Base-by-base conservation (phyloP, 2,797 vertebrate genomes). In the Stomatorhinus walkeri region DNA sequence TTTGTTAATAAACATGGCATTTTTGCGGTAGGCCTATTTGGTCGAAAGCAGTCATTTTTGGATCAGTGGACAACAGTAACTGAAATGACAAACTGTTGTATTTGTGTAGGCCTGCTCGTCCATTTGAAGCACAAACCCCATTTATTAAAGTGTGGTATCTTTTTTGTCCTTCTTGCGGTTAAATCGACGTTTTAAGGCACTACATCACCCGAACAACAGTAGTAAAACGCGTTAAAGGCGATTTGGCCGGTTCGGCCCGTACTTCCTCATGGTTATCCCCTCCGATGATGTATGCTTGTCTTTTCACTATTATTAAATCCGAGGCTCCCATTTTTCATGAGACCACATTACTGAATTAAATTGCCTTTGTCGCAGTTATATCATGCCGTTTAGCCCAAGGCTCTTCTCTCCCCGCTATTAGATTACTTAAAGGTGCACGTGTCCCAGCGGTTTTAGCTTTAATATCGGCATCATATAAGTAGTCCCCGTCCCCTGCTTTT, bases 281-380 rank as follows among this genome's bases (percentile, higher is more conserved):
- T 87, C 56, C n/a, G 36, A 87, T 87, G 86, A 87, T 87, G 59
- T 87, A 87, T 61, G 86, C 86, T 87, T 87, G 86, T 87, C 86
- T 87, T 46, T 87, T 61, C 56, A 59, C 56, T 87, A 36, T 87
- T 87, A 87, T 87, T 87, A 87, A 87, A 87, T 59, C 40, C 43
- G 86, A 87, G 86, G 86, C 40, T 48, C 86, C 86, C 86, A 87
- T 87, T 87, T 87, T 87, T 87, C 86, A 87, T 68, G 86, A 46
- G 86, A 64, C 36, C 86, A 87, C 86, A 87, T 87, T 87, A 87
- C 86, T 43, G 86, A 87, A 87, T 87, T 87, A 87, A 68, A 87
- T 87, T 87, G 86, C 59, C 86, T 87, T 64, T 87, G 86, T 87
- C 86, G 36, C 86, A 87, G 56, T 87, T 87, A 87, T 87, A 87